phyloP scores from a whole-genome alignment of 2,888 invertebrate species.

The Aleiodes alternator region DNA sequence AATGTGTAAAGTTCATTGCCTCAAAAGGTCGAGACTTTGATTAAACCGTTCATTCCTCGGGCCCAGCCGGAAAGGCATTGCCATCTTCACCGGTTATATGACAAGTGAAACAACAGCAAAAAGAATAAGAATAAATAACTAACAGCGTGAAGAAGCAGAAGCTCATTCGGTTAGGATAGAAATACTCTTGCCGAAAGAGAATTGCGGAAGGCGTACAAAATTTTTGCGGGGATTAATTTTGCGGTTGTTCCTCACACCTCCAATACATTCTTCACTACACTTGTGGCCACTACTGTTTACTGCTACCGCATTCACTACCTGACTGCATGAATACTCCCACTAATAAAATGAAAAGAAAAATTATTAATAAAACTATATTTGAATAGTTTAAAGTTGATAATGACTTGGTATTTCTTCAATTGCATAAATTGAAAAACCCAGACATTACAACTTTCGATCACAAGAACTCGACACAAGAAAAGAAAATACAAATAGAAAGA shows the following conservation, averaged over 20 bases:
- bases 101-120: slow-evolving; percentile 3
- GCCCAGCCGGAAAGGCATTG: not conserved
- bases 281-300: slow-evolving; percentile 59
- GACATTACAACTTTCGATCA: not conserved
- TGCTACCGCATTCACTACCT: slow-evolving; percentile 49
- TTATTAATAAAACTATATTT: not conserved
- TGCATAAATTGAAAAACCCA: not conserved
- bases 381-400: slow-evolving; percentile 9
- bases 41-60: slow-evolving; percentile 57
- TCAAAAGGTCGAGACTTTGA: slow-evolving; percentile 70
- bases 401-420: not conserved
- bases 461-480: slow-evolving; percentile 8
- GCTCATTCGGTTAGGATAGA: slow-evolving; percentile 46
- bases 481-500: slow-evolving; percentile 18
- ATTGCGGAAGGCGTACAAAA: slow-evolving; percentile 62
- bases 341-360: slow-evolving; percentile 9
- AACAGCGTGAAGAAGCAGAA: slow-evolving; percentile 37
- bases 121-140: not conserved
- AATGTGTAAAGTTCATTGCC: slow-evolving; percentile 64
- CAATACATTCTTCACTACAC: slow-evolving; percentile 43
- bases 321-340: slow-evolving; percentile 27
- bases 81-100: too few relatives aligned
- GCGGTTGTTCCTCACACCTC: slow-evolving; percentile 60
- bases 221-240: slow-evolving; percentile 68
- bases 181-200: slow-evolving; percentile 64